phyloP scores from a whole-genome alignment of 2,888 invertebrate species.

The Onthophagus sagittarius region DNA sequence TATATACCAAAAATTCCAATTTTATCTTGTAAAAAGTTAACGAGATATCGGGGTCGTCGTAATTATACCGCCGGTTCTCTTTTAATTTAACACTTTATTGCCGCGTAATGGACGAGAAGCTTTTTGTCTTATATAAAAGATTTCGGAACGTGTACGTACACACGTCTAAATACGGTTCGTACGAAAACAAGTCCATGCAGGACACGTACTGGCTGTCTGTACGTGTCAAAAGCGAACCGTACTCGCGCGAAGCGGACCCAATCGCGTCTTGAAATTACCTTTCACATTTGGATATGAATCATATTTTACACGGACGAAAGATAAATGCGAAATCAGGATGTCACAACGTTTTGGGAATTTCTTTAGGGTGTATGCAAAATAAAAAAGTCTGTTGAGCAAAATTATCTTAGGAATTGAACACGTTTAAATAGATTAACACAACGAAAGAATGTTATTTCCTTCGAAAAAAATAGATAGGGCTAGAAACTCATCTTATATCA shows the following conservation, averaged over 20 bases:
- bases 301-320: conserved; percentile 31
- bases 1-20: neutral
- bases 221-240: conserved; percentile 40
- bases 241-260: conserved; percentile 40
- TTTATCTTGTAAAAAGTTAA: neutral
- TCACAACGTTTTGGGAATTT: neutral
- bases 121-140: neutral
- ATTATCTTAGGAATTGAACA: too few relatives aligned
- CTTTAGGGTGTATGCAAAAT: neutral
- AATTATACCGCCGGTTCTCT: neutral
- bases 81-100: neutral
- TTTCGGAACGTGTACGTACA: neutral
- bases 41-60: neutral
- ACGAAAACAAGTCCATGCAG: conserved; percentile 26
- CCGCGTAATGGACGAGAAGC: neutral
- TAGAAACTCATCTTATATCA: too few relatives aligned
- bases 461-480: too few relatives aligned
- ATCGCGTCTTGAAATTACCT: conserved; percentile 43
- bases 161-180: neutral
- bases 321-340: conserved; percentile 26
- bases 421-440: too few relatives aligned
- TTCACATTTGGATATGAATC: conserved; percentile 43
- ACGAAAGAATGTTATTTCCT: too few relatives aligned
- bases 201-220: conserved; percentile 40
- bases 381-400: too few relatives aligned